Conservation (phyloP, 2,113 vertebrate species). For the Phalacrocorax brasilianus region DNA sequence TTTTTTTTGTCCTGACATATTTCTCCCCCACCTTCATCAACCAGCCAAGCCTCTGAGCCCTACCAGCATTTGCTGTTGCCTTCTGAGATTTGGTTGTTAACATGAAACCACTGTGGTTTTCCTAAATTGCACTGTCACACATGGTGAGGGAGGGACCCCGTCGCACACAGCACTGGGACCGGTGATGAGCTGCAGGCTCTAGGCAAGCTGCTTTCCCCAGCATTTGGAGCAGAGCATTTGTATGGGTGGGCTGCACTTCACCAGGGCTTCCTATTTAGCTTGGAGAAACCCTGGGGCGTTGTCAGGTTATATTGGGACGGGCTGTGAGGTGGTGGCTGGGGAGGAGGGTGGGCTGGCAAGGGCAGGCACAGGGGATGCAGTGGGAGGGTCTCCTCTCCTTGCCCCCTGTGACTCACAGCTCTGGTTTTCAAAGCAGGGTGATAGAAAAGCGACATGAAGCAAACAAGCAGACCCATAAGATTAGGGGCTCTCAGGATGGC, state of each 20-base stretch:
- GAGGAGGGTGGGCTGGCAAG: not conserved
- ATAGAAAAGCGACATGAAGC: not conserved
- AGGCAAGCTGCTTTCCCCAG: not conserved
- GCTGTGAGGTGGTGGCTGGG: not conserved
- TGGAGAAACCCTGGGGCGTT: not conserved
- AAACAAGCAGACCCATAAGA: not conserved
- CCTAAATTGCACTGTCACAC: not conserved
- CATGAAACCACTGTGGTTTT: not conserved
- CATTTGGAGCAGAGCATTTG: not conserved
- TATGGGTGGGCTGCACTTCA: not conserved
- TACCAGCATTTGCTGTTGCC: accelerated
- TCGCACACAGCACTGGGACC: accelerated
- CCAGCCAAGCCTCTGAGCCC: not conserved
- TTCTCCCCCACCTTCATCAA: not conserved
- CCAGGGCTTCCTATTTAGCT: not conserved
- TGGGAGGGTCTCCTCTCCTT: not conserved
- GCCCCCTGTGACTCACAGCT: not conserved
- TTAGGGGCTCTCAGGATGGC: not conserved
- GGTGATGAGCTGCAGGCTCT: not conserved
- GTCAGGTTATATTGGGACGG: not conserved
- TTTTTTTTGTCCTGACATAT: not conserved
- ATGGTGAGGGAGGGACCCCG: accelerated
- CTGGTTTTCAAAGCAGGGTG: not conserved
- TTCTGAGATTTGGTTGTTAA: not conserved
- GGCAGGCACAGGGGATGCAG: not conserved